These are phyloP conservation scores for Ptyas mucosa DNA, from an alignment of 2,113 vertebrate species.

Conservation along the genomic window DNA sequence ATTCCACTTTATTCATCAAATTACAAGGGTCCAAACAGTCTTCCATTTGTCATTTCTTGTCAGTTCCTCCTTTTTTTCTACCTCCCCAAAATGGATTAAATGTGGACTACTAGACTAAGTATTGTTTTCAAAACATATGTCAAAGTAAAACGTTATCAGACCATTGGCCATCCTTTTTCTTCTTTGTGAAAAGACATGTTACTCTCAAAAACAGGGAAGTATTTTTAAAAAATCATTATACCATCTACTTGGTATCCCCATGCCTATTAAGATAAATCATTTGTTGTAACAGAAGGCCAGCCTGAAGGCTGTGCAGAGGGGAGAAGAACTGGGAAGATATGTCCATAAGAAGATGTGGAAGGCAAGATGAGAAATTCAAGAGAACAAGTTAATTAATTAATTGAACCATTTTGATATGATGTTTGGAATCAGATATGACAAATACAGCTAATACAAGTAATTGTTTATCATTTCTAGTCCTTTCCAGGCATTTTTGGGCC, in stretches of 20 bases:
- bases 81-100: not conserved
- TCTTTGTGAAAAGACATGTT: not conserved
- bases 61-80: not conserved
- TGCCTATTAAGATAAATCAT: not conserved
- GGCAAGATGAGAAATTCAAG: not conserved
- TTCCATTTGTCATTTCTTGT: not conserved
- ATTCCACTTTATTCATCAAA: not conserved
- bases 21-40: not conserved
- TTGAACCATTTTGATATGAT: not conserved
- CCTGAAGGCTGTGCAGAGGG: not conserved
- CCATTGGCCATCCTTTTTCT: not conserved
- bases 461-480: not conserved
- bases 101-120: not conserved
- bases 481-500: not conserved
- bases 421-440: not conserved
- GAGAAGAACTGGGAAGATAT: not conserved
- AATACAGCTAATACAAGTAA: not conserved
- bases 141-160: not conserved
- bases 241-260: not conserved
- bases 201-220: not conserved
- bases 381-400: not conserved
- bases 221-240: not conserved
- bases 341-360: not conserved
- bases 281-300: not conserved
- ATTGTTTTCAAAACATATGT: not conserved